Conservation (phyloP, 2,113 vertebrate species). For the Phaethon lepturus region DNA sequence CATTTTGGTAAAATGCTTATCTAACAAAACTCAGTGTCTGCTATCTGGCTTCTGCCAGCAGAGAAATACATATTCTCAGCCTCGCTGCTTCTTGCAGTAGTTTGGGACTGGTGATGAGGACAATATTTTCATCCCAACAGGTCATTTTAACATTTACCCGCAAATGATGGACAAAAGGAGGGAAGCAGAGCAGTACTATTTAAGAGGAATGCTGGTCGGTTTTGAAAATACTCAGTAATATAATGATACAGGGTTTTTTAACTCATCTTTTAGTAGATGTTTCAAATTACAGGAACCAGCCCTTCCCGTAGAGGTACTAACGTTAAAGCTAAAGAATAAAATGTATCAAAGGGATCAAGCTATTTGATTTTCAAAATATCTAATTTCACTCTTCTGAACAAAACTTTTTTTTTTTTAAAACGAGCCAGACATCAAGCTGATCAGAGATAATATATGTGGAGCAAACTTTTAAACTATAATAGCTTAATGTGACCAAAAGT, state of each 20-base stretch:
- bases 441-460: not conserved
- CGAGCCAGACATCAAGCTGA: not conserved
- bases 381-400: not conserved
- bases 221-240: not conserved
- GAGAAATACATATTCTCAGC: not conserved
- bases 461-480: not conserved
- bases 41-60: not conserved
- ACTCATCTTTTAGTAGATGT: not conserved
- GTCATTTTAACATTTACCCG: not conserved
- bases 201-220: not conserved
- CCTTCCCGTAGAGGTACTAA: not conserved
- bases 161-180: not conserved
- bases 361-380: not conserved
- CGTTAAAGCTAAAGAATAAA: not conserved
- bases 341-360: not conserved
- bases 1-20: not conserved
- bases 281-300: not conserved
- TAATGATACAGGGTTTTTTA: accelerated
- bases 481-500: not conserved
- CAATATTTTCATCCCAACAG: not conserved
- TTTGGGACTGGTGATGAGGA: not conserved
- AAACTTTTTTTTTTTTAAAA: not conserved
- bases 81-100: not conserved
- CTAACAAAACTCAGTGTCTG: not conserved
- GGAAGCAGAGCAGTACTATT: not conserved